Percentiles rank a stretch among this genome's conserved stretches.
phyloP scores from a whole-genome alignment of 2,113 vertebrate species.

The Garra rufa region DNA sequence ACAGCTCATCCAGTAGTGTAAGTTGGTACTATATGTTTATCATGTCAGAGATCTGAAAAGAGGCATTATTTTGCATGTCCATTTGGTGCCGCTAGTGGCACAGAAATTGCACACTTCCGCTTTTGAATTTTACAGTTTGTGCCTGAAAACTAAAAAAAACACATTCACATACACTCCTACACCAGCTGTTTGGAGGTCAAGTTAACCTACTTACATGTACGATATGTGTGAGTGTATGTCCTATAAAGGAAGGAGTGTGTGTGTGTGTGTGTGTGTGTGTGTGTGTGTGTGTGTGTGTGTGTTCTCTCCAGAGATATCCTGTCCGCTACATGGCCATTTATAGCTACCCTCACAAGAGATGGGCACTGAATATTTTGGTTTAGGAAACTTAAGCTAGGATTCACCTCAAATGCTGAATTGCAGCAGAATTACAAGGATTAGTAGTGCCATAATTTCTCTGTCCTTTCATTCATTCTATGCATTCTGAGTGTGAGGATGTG shows the following conservation, averaged over 20 bases:
- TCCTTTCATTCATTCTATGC: background rate
- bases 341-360: slow-evolving; percentile 62
- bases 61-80: background rate
- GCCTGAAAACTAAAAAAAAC: slow-evolving; percentile 30
- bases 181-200: slow-evolving; percentile 64
- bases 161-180: slow-evolving; percentile 25
- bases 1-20: background rate
- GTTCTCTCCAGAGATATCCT: slow-evolving; percentile 53
- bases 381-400: slow-evolving; percentile 9
- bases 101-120: background rate
- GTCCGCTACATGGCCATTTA: slow-evolving; percentile 68
- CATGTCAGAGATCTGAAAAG: background rate
- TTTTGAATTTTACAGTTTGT: slow-evolving; percentile 15
- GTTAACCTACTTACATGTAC: slow-evolving; percentile 63
- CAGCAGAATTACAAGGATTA: background rate
- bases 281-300: slow-evolving; percentile 32
- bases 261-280: slow-evolving; percentile 24
- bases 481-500: background rate
- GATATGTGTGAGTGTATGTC: background rate
- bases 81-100: background rate
- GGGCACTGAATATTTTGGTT: slow-evolving; percentile 28
- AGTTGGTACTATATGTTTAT: background rate
- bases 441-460: background rate
- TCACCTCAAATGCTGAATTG: background rate
- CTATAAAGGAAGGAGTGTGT: slow-evolving; percentile 36